A percentile compares a stretch with the other conserved stretches of the same genome.
Evolutionary conservation across 2,888 invertebrate genomes (phyloP).

Genomic region (Microdon myrmicae): DNA sequence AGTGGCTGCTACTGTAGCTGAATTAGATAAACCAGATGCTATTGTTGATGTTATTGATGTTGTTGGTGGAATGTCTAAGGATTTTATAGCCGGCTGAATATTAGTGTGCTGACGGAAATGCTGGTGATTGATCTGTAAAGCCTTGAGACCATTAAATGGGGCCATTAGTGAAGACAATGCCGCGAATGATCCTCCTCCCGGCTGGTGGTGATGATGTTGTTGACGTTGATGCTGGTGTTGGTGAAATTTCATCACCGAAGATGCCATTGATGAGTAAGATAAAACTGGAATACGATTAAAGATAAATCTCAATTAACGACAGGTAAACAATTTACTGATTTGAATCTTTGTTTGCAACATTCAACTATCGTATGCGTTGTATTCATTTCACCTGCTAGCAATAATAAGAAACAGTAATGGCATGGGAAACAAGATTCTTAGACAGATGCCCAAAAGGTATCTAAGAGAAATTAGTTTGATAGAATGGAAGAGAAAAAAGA

Average conservation of each 20-base stretch:
- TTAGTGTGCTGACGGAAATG: constrained; percentile 54
- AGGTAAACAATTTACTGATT: constrained; percentile 40
- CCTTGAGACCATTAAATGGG: constrained; percentile 59
- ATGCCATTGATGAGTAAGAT: constrained; percentile 45
- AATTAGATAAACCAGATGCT: constrained; percentile 5
- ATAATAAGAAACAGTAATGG: constrained; percentile 25
- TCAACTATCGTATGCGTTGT: constrained; percentile 34
- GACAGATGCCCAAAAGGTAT: too few species aligned
- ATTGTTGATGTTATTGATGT: constrained; percentile 40
- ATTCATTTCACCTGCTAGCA: constrained; percentile 37
- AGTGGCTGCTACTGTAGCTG: constrained; percentile 8
- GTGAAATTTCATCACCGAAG: constrained; percentile 38
- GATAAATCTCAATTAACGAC: constrained; percentile 41
- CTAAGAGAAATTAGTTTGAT: too few species aligned
- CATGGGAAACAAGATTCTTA: too few species aligned
- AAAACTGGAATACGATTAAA: constrained; percentile 31
- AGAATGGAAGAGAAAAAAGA: too few species aligned
- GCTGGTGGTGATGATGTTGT: constrained; percentile 53
- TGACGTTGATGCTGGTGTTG: constrained; percentile 28
- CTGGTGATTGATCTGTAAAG: constrained; percentile 57
- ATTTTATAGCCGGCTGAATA: constrained; percentile 54
- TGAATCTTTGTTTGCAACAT: constrained; percentile 39
- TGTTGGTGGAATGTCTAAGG: constrained; percentile 57
- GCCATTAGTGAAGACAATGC: constrained; percentile 56
- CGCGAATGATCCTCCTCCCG: constrained; percentile 52